Evolutionary conservation across 1,140 invertebrate species (phyloP).

Genomic region (Listronotus oregonensis): DNA sequence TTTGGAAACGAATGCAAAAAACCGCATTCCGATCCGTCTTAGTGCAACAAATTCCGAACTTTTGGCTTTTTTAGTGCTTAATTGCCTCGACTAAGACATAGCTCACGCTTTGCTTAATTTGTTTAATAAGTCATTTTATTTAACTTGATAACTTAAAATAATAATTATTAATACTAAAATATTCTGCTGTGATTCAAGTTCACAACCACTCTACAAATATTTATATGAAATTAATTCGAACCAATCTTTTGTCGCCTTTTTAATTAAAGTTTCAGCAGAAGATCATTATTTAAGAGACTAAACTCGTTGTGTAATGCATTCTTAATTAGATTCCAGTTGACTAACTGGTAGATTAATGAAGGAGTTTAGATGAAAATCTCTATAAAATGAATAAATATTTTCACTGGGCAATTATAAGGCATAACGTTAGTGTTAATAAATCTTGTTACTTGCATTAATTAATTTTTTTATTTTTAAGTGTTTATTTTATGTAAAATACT

Average conservation of each 20-base stretch:
- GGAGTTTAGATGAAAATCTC: constrained; percentile 15
- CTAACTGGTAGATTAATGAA: constrained; percentile 14
- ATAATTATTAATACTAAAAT: too few species aligned
- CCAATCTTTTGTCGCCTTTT: constrained; percentile 15
- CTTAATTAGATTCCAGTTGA: constrained; percentile 12
- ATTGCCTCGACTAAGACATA: too few species aligned
- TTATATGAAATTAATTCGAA: constrained; percentile 11
- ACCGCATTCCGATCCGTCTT: too few species aligned
- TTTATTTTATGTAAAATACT: too few species aligned
- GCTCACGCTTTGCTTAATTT: too few species aligned
- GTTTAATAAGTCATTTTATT: too few species aligned
- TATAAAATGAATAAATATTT: constrained; percentile 16
- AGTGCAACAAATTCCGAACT: too few species aligned
- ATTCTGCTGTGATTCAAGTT: too few species aligned
- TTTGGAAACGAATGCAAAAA: too few species aligned
- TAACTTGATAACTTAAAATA: too few species aligned
- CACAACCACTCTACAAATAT: neutral
- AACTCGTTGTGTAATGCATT: constrained; percentile 4
- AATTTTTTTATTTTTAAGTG: neutral
- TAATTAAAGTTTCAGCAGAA: constrained; percentile 14
- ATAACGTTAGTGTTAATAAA: neutral
- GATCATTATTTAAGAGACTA: constrained; percentile 7
- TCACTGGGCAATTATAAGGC: constrained; percentile 8
- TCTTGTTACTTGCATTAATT: constrained; percentile 5
- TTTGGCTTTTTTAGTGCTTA: too few species aligned